Percentiles rank a stretch among this genome's conserved stretches.
These are phyloP conservation scores for Phrynosoma blainvillii DNA, from an alignment of 2,113 vertebrate genomes.

Conservation along the genomic window DNA sequence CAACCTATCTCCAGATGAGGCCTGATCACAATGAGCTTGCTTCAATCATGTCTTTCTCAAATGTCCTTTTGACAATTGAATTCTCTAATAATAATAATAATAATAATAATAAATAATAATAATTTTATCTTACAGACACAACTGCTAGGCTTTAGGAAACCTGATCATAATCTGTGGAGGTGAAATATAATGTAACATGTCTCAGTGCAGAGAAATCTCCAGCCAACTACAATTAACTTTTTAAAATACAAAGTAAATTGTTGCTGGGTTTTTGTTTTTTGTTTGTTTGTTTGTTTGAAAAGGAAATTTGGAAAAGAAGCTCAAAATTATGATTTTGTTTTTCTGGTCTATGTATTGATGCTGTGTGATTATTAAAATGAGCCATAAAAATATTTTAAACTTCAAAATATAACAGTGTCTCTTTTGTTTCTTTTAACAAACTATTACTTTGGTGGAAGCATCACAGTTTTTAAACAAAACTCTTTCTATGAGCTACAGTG, in stretches of 20 bases:
- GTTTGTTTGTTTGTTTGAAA: not conserved
- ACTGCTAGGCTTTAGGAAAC: not conserved
- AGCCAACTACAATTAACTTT: not conserved
- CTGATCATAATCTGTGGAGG: not conserved
- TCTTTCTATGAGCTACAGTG: slow-evolving; percentile 61
- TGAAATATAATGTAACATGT: not conserved
- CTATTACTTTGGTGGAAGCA: slow-evolving; percentile 65
- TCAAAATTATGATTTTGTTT: slow-evolving; percentile 24
- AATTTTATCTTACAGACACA: not conserved
- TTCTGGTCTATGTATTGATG: slow-evolving; percentile 46
- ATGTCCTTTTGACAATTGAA: not conserved
- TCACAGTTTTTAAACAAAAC: slow-evolving; percentile 55
- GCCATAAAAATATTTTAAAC: slow-evolving; percentile 59
- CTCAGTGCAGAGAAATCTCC: not conserved
- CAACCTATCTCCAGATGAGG: too few relatives aligned
- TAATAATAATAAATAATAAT: too few relatives aligned
- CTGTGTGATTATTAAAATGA: slow-evolving; percentile 52
- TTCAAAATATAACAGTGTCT: slow-evolving; percentile 51
- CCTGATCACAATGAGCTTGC: too few relatives aligned
- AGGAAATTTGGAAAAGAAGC: slow-evolving; percentile 36
- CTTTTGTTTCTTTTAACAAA: slow-evolving; percentile 55
- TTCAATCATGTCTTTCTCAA: not conserved
- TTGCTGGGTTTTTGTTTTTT: too few relatives aligned
- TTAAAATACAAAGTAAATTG: too few relatives aligned
- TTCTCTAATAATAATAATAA: not conserved